Evolutionary conservation across 2,113 vertebrate species (phyloP).

Genomic region (Mesembrinibis cayennensis): DNA sequence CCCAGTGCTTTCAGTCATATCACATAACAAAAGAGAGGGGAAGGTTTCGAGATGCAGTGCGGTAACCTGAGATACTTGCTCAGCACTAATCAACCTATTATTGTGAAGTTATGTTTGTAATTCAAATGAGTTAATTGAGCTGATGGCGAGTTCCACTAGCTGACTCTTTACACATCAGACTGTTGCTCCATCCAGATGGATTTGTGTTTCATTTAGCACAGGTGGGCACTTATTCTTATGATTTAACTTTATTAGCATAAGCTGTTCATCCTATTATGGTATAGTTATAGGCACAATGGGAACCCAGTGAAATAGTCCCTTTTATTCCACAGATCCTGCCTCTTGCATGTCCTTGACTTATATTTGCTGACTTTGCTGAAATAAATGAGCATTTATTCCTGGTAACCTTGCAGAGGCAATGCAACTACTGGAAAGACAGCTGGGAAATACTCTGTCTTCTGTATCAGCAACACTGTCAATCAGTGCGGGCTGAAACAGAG

Average conservation of each 20-base stretch:
- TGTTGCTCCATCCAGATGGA: constrained; percentile 35
- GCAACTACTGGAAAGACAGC: constrained; percentile 16
- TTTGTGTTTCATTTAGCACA: constrained; percentile 56
- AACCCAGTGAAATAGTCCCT: constrained; percentile 23
- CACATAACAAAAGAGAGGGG: not conserved
- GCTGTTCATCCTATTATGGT: constrained; percentile 35
- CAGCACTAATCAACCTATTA: constrained; percentile 40
- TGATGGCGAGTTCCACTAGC: constrained; percentile 5
- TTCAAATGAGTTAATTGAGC: constrained; percentile 52
- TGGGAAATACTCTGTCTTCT: constrained; percentile 16
- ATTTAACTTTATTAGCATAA: constrained; percentile 63
- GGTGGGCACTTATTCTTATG: constrained; percentile 56
- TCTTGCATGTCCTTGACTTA: constrained; percentile 52
- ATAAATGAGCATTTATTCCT: constrained; percentile 56
- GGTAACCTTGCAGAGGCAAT: constrained; percentile 48
- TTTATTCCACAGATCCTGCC: constrained; percentile 48
- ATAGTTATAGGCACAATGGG: constrained; percentile 39
- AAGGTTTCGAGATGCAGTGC: not conserved
- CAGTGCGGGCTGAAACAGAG: not conserved
- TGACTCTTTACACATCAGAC: not conserved
- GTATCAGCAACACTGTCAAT: not conserved
- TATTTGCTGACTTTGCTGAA: constrained; percentile 51
- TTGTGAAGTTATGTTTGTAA: constrained; percentile 14
- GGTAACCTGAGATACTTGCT: constrained; percentile 5
- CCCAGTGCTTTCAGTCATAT: not conserved